A percentile compares a stretch with the other conserved stretches of the same genome.
Evolutionary conservation across 1,140 invertebrate species (phyloP).

Genomic region (Ericerus pela): DNA sequence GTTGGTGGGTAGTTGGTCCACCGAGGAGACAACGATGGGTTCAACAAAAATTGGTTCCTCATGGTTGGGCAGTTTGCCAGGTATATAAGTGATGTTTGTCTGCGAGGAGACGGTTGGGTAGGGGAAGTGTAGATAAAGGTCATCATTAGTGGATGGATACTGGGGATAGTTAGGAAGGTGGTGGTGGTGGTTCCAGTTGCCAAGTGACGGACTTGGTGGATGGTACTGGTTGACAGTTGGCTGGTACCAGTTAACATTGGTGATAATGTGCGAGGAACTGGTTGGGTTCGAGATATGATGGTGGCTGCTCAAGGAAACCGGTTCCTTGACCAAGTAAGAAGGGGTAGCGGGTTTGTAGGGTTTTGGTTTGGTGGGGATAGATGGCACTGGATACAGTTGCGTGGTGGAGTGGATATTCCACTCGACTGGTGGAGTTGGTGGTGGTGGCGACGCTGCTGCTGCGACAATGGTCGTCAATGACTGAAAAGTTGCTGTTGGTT

Average conservation of each 20-base stretch:
- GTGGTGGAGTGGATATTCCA: not conserved
- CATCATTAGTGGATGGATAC: not conserved
- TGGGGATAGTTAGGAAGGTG: not conserved
- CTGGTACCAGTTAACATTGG: not conserved
- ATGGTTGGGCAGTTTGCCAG: not conserved
- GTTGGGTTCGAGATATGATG: too few species aligned
- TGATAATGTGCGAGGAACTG: not conserved
- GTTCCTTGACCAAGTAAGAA: not conserved
- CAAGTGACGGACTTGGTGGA: not conserved
- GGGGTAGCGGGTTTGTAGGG: conserved; percentile 2
- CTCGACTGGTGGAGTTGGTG: too few species aligned
- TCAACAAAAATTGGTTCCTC: not conserved
- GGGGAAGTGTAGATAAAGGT: not conserved
- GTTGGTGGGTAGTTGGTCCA: conserved; percentile 1
- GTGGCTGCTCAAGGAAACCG: not conserved
- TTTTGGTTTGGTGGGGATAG: not conserved
- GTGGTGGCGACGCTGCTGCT: not conserved
- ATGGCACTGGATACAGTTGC: not conserved
- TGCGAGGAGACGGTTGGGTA: not conserved
- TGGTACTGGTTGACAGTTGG: not conserved
- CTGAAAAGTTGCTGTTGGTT: not conserved
- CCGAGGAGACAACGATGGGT: not conserved
- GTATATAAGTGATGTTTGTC: too few species aligned
- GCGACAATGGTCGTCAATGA: not conserved
- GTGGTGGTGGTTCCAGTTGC: not conserved